Percentiles rank a stretch among this genome's conserved stretches.
Conservation (phyloP, 2,888 invertebrate species). For the Drosophila rellima region DNA sequence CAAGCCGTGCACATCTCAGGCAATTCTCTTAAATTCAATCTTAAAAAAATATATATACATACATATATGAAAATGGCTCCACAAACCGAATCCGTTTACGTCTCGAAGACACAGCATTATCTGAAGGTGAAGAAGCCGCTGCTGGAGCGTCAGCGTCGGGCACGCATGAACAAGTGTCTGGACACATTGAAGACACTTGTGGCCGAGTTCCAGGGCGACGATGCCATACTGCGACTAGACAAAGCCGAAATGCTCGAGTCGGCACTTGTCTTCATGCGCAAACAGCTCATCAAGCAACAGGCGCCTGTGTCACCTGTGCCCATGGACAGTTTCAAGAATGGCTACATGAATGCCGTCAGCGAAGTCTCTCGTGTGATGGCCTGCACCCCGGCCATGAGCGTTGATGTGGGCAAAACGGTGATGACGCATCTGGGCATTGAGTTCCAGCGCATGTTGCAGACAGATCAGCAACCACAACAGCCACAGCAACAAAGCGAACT, state of each 20-base stretch:
- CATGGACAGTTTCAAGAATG: slow-evolving; percentile 92
- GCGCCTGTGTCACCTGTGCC: slow-evolving; percentile 86
- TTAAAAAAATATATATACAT: neutral
- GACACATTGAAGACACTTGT: slow-evolving; percentile 95
- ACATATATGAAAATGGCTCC: slow-evolving; percentile 70
- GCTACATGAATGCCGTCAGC: slow-evolving; percentile 95
- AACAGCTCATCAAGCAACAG: slow-evolving; percentile 86
- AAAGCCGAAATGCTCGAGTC: slow-evolving; percentile 96
- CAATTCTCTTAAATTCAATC: slow-evolving; percentile 14
- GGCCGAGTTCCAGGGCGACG: slow-evolving; percentile 92
- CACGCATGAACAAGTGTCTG: slow-evolving; percentile 95
- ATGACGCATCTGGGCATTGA: slow-evolving; percentile 95
- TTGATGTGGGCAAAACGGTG: slow-evolving; percentile 93
- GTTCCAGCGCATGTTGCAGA: slow-evolving; percentile 87
- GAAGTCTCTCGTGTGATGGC: slow-evolving; percentile 95
- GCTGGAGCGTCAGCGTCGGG: slow-evolving; percentile 94
- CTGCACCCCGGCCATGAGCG: slow-evolving; percentile 93
- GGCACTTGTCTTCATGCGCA: slow-evolving; percentile 93
- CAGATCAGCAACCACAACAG: slow-evolving; percentile 55
- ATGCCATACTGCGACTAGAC: slow-evolving; percentile 94
- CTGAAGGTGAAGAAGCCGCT: slow-evolving; percentile 97
- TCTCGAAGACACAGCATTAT: slow-evolving; percentile 94
- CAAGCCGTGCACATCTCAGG: slow-evolving; percentile 61
- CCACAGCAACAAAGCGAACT: slow-evolving; percentile 42
- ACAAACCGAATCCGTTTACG: slow-evolving; percentile 81